phyloP scores from a whole-genome alignment of 2,888 invertebrate genomes.

The Uloborus plumipes region DNA sequence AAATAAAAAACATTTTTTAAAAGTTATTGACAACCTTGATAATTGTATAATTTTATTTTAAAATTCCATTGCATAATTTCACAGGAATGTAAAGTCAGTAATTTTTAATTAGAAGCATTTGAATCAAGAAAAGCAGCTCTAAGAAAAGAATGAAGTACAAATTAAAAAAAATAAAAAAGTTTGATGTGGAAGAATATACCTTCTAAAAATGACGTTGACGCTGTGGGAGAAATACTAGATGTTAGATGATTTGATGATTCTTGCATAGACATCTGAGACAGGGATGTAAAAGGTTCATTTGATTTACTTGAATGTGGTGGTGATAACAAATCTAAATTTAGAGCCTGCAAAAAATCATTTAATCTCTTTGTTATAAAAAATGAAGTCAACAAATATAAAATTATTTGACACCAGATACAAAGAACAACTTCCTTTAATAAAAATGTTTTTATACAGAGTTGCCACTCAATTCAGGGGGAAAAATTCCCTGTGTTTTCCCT shows the following conservation, averaged over 20 bases:
- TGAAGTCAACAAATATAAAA: neutral
- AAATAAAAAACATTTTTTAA: no score
- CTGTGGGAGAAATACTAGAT: slow-evolving; percentile 35
- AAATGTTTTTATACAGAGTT: neutral
- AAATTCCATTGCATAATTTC: no score
- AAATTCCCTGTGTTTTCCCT: no score
- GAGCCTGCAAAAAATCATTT: slow-evolving; percentile 3
- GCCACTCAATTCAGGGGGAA: no score
- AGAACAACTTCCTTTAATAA: neutral
- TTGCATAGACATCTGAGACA: slow-evolving; percentile 13
- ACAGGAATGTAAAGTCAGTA: no score
- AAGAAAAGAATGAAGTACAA: neutral
- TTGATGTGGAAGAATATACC: slow-evolving; percentile 15
- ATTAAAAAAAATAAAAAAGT: no score
- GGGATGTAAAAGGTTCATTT: slow-evolving; percentile 35
- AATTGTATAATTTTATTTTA: no score
- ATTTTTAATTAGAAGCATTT: no score
- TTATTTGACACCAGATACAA: neutral
- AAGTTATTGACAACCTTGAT: no score
- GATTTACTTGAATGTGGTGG: slow-evolving; percentile 2
- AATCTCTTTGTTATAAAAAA: slow-evolving; percentile 6
- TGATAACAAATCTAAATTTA: slow-evolving; percentile 35
- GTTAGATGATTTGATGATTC: slow-evolving; percentile 30
- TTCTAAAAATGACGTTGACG: slow-evolving; percentile 40
- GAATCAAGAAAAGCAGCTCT: no score